Conservation (phyloP, 2,797 vertebrate species). For the Gallinago stenura region DNA sequence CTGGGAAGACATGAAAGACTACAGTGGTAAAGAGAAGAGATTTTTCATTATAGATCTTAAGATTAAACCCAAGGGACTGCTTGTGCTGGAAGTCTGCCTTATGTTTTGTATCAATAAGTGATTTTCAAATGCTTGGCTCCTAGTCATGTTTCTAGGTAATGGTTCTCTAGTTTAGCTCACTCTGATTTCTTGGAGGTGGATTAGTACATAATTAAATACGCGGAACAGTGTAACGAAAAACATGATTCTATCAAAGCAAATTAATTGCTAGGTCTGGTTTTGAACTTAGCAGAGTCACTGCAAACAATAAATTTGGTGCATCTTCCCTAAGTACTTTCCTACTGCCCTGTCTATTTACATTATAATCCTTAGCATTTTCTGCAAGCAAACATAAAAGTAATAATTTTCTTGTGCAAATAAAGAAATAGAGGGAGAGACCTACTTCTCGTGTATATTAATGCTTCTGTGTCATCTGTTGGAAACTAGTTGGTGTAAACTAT, state of each 20-base stretch:
- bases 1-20: conserved; percentile 67
- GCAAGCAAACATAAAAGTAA: not conserved
- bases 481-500: not conserved
- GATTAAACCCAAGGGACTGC: not conserved
- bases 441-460: not conserved
- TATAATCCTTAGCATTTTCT: not conserved
- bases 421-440: not conserved
- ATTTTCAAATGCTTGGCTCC: conserved; percentile 17
- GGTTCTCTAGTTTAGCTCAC: not conserved
- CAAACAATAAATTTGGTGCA: conserved; percentile 49
- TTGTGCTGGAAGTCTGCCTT: conserved; percentile 28
- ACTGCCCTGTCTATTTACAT: conserved; percentile 6
- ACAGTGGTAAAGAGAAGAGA: not conserved
- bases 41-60: conserved; percentile 53
- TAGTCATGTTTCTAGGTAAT: conserved; percentile 32
- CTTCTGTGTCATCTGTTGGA: not conserved
- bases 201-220: conserved; percentile 65
- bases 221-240: conserved; percentile 50
- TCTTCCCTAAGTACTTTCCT: conserved; percentile 7
- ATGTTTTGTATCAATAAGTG: not conserved
- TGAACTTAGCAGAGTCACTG: conserved; percentile 30
- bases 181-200: conserved; percentile 27
- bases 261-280: conserved; percentile 64
- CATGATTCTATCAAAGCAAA: conserved; percentile 50
- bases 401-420: not conserved